These are phyloP conservation scores for Drosophila sp. DNA, from an alignment of 1,140 invertebrate species.

Conservation along the genomic window DNA sequence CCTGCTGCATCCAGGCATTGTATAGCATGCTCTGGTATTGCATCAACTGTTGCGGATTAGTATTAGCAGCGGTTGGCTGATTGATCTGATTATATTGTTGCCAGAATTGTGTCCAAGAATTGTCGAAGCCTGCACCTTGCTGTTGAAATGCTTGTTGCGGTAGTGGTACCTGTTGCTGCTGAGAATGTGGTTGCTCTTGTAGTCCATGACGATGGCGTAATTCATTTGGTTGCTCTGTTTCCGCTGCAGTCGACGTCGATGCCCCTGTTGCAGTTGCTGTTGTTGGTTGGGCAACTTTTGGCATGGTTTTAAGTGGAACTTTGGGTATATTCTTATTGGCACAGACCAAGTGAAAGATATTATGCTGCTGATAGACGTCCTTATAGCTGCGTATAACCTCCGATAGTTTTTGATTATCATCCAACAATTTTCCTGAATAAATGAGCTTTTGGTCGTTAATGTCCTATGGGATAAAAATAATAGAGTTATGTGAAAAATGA, in stretches of 20 bases:
- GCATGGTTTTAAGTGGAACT: slow-evolving; percentile 51
- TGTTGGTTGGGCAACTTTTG: slow-evolving; percentile 20
- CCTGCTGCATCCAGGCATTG: slow-evolving; percentile 90
- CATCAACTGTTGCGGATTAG: slow-evolving; percentile 28
- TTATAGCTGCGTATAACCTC: slow-evolving; percentile 91
- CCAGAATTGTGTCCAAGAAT: slow-evolving; percentile 49
- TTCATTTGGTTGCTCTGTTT: not conserved
- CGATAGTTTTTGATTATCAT: slow-evolving; percentile 89
- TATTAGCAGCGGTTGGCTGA: slow-evolving; percentile 7
- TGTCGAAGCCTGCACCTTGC: slow-evolving; percentile 12
- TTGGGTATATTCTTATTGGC: slow-evolving; percentile 83
- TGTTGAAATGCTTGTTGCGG: slow-evolving; percentile 12
- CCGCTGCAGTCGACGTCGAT: slow-evolving; percentile 28
- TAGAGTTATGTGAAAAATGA: not conserved
- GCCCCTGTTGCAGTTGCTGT: slow-evolving; percentile 74
- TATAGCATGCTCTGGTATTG: slow-evolving; percentile 70
- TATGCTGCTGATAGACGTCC: slow-evolving; percentile 86
- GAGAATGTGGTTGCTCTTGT: slow-evolving; percentile 41
- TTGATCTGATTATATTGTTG: slow-evolving; percentile 41
- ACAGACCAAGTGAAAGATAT: slow-evolving; percentile 93
- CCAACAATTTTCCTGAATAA: slow-evolving; percentile 94
- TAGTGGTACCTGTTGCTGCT: slow-evolving; percentile 24
- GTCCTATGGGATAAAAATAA: slow-evolving; percentile 82
- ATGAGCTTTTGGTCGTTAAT: slow-evolving; percentile 93
- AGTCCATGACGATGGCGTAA: not conserved